Conservation (phyloP, 2,113 vertebrate species). For the Bostrychus sinensis region DNA sequence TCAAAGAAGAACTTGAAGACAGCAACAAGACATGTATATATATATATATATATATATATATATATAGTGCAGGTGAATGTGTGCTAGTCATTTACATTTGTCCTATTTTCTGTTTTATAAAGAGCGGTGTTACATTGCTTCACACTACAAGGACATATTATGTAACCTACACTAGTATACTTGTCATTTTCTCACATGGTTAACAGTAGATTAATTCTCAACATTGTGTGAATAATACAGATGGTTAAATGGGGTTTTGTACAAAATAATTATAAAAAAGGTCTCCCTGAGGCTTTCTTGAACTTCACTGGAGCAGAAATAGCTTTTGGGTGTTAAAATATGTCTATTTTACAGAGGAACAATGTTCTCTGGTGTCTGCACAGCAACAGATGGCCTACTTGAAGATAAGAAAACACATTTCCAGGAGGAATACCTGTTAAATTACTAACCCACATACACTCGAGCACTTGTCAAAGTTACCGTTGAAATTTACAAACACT, state of each 20-base stretch:
- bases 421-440: conserved; percentile 67
- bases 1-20: no score
- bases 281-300: conserved; percentile 61
- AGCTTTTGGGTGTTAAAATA: conserved; percentile 60
- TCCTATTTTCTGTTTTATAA: background rate
- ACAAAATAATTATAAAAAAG: conserved; percentile 47
- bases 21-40: no score
- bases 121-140: background rate
- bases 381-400: conserved; percentile 71
- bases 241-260: conserved; percentile 56
- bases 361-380: conserved; percentile 57
- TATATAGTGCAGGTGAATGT: background rate
- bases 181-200: conserved; percentile 20
- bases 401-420: conserved; percentile 67
- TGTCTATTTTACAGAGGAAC: conserved; percentile 52
- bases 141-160: conserved; percentile 3
- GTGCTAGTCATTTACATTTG: conserved; percentile 1
- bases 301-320: conserved; percentile 66
- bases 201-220: conserved; percentile 45
- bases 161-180: conserved; percentile 9
- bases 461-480: conserved; percentile 50
- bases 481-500: conserved; percentile 18
- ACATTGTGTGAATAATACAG: conserved; percentile 56
- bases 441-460: conserved; percentile 47
- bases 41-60: no score